phyloP scores from a whole-genome alignment of 1,140 invertebrate species.

The Saccostrea cuccullata region DNA sequence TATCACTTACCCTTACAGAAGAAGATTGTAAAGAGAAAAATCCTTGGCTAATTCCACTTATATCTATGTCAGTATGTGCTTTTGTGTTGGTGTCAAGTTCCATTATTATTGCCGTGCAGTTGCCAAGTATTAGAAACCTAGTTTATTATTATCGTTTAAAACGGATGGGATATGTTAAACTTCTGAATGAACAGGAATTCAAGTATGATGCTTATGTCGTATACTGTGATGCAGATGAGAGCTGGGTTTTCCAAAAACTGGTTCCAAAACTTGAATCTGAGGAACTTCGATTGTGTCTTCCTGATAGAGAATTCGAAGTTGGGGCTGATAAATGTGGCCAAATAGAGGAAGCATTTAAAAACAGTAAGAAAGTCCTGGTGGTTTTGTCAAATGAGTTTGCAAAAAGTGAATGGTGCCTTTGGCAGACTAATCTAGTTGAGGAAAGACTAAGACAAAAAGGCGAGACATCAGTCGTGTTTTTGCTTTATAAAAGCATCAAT shows the following conservation, averaged over 20 bases:
- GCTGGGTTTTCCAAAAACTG: conserved; percentile 31
- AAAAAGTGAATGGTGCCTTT: conserved; percentile 48
- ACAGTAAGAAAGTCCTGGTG: conserved; percentile 35
- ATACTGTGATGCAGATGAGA: conserved; percentile 38
- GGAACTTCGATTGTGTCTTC: conserved; percentile 4
- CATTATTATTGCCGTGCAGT: not conserved
- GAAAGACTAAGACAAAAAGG: conserved; percentile 22
- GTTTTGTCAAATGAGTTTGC: conserved; percentile 43
- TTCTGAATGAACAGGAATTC: conserved; percentile 18
- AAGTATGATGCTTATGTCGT: conserved; percentile 43
- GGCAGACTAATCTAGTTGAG: conserved; percentile 27
- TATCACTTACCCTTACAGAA: not conserved
- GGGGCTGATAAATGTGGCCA: conserved; percentile 23
- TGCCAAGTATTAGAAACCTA: conserved; percentile 2
- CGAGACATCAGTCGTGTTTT: not conserved
- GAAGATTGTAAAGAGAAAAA: conserved; percentile 24
- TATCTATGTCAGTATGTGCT: not conserved
- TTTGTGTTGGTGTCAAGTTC: not conserved
- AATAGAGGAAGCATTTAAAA: conserved; percentile 10
- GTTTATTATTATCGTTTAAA: conserved; percentile 30
- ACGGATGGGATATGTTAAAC: not conserved
- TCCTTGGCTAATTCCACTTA: conserved; percentile 1
- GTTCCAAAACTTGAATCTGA: not conserved
- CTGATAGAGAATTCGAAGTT: conserved; percentile 41
- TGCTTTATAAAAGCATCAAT: conserved; percentile 18